phyloP scores from a whole-genome alignment of 2,888 invertebrate genomes.

The Drosophila kuntzei region DNA sequence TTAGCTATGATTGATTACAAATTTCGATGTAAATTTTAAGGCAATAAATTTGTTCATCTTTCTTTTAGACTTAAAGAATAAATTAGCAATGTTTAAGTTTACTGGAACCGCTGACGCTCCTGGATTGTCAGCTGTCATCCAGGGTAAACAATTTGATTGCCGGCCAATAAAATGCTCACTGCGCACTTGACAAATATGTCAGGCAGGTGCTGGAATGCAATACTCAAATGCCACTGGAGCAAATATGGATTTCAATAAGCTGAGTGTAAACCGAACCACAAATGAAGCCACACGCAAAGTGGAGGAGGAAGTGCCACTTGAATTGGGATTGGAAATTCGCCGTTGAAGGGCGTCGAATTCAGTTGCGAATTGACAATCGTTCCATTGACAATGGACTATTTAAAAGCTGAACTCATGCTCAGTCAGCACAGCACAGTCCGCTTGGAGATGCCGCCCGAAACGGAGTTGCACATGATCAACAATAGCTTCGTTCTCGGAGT shows the following conservation, averaged over 20 bases:
- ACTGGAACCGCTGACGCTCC: conserved; percentile 19
- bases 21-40: background rate
- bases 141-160: conserved; percentile 43
- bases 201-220: conserved; percentile 29
- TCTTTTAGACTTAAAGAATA: no score
- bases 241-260: conserved; percentile 1
- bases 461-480: conserved; percentile 41
- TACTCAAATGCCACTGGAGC: conserved; percentile 18
- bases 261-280: background rate
- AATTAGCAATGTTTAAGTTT: background rate
- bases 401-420: conserved; percentile 54
- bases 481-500: conserved; percentile 61
- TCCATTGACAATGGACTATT: conserved; percentile 47
- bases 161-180: conserved; percentile 33
- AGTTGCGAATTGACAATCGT: conserved; percentile 51
- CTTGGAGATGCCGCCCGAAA: conserved; percentile 2
- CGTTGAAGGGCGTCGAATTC: conserved; percentile 20
- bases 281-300: conserved; percentile 33
- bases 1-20: no score
- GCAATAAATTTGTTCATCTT: background rate
- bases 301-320: background rate
- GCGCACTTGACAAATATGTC: conserved; percentile 25
- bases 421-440: conserved; percentile 2
- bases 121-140: conserved; percentile 25
- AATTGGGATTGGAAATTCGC: background rate